Base-by-base conservation (phyloP, 2,113 vertebrate genomes). In the Capricornis sumatraensis region DNA sequence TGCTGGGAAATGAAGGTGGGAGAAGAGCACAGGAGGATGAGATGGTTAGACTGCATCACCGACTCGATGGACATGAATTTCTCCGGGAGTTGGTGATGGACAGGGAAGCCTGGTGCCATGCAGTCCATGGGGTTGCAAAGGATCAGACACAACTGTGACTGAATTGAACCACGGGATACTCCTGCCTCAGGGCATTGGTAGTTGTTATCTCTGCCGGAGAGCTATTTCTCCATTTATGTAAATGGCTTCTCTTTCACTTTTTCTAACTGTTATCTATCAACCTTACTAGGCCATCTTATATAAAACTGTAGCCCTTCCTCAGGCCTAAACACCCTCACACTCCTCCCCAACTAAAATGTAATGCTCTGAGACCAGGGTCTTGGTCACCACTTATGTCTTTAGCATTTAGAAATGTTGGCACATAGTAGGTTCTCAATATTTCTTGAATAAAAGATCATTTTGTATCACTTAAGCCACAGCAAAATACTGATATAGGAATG, bases 171-270 rank as follows among this genome's bases (percentile, higher is more conserved):
- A 0, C 36, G 33, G 52, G 43, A 85, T 36, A 58, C 43, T 28
- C 33, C 43, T 84, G 28, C 19, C 33, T 90, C 13, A 47, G 43
- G 40, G 30, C 71, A 79, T 27, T 12, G 47, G 30, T 17, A 55
- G 16, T 47, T 43, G 17, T 28, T 76, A 25, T 47, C n/a, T 64
- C 23, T 64, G 25, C 25, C 64, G n/a, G 45, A 52, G 62, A 64
- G 45, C 91, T 85, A 30, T 88, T 88, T 55, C 58, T 13, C 85
- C 64, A 87, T 78, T 87, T 93, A 78, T 33, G 17, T n/a, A 52
- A 50, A 74, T 15, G 7, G 21, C 40, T 36, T 85, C 30, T 57
- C n/a, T 27, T 91, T 82, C n/a, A 30, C 33, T 52, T 74, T 76
- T 93, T 78, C 33, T 36, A 9, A 58, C 28, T 13, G 19, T 84